These are phyloP conservation scores for Felis chaus DNA, from an alignment of 2,113 vertebrate species.

Conservation along the genomic window DNA sequence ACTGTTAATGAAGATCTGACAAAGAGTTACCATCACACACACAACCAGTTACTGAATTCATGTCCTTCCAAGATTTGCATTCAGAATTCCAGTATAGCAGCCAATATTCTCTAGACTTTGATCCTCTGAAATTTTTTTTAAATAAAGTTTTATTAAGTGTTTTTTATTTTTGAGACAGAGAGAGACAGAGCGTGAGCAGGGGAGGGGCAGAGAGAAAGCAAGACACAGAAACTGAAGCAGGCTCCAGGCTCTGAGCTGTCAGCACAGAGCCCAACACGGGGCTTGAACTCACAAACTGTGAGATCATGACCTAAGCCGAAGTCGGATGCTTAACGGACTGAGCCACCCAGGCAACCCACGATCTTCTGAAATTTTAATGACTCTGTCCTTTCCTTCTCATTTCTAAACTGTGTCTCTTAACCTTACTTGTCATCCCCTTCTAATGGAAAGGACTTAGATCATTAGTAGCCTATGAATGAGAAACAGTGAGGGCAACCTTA, in stretches of 20 bases:
- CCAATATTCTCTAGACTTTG: not conserved
- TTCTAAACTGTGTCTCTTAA: constrained; percentile 1
- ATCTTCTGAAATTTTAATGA: not conserved
- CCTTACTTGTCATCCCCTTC: not conserved
- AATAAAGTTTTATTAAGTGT: too few species aligned
- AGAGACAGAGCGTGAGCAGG: too few species aligned
- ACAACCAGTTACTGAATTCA: not conserved
- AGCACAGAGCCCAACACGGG: too few species aligned
- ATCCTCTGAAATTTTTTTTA: not conserved
- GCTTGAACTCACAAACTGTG: too few species aligned
- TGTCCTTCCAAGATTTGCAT: not conserved
- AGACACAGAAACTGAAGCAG: too few species aligned
- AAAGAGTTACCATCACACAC: not conserved
- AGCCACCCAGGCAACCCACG: too few species aligned
- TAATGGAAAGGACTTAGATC: not conserved
- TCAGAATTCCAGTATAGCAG: not conserved
- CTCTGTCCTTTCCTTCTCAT: not conserved
- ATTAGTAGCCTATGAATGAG: constrained; percentile 4
- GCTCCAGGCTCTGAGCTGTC: too few species aligned
- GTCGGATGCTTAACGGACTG: too few species aligned
- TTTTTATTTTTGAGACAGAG: too few species aligned
- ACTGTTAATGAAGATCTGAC: not conserved
- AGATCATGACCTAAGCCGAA: too few species aligned
- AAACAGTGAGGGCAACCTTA: not conserved
- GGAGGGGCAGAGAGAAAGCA: too few species aligned